Conservation (phyloP, 2,888 invertebrate genomes). For the Cheilosia pagana region DNA sequence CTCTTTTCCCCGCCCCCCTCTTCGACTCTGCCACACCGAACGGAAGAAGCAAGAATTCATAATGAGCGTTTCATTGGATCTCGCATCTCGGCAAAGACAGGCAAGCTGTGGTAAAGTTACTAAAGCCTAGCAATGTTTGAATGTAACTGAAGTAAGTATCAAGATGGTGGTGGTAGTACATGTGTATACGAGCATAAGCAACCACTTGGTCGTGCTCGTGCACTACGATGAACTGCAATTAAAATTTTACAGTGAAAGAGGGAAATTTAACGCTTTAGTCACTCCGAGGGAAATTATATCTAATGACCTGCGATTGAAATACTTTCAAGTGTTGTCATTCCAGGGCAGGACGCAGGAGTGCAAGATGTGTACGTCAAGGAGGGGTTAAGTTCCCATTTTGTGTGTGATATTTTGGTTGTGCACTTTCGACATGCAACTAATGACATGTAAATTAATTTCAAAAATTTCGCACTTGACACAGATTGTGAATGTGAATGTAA, state of each 20-base stretch:
- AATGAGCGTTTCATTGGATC: slow-evolving; percentile 71
- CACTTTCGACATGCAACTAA: slow-evolving; percentile 61
- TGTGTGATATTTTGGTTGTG: slow-evolving; percentile 23
- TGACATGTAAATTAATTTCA: slow-evolving; percentile 74
- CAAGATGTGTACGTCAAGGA: slow-evolving; percentile 8
- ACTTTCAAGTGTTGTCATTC: slow-evolving; percentile 69
- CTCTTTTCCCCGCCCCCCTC: no score
- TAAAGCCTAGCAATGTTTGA: slow-evolving; percentile 53
- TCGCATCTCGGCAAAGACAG: slow-evolving; percentile 45
- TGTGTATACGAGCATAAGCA: slow-evolving; percentile 23
- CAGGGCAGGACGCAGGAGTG: slow-evolving; percentile 38
- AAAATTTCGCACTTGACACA: slow-evolving; percentile 70
- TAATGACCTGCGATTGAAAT: slow-evolving; percentile 75
- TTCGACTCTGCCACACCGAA: background rate
- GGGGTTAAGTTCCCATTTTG: slow-evolving; percentile 7
- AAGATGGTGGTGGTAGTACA: slow-evolving; percentile 23
- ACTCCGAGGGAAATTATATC: slow-evolving; percentile 69
- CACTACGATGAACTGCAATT: slow-evolving; percentile 61
- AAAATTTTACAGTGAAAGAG: slow-evolving; percentile 60
- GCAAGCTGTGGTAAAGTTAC: slow-evolving; percentile 29
- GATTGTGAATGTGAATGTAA: slow-evolving; percentile 40
- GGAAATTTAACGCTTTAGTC: slow-evolving; percentile 67
- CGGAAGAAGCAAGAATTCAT: slow-evolving; percentile 53
- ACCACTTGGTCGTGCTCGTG: slow-evolving; percentile 13
- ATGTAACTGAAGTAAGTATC: slow-evolving; percentile 28